Evolutionary conservation across 2,113 vertebrate species (phyloP).

Genomic region (Alectura lathami): DNA sequence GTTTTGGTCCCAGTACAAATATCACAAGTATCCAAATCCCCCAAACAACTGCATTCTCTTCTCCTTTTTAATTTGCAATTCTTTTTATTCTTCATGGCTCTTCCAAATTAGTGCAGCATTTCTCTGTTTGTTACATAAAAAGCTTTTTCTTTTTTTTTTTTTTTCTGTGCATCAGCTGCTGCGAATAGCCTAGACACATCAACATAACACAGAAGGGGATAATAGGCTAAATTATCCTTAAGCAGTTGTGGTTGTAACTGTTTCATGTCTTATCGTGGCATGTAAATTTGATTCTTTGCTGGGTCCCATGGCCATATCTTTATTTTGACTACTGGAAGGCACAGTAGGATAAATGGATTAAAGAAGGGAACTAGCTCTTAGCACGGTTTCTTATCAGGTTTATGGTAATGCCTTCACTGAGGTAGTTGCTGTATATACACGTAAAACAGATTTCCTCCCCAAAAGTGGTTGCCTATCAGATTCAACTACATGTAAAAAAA

Average conservation of each 20-base stretch:
- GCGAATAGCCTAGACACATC: neutral
- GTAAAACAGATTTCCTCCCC: neutral
- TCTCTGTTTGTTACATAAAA: conserved; percentile 18
- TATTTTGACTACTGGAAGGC: conserved; percentile 52
- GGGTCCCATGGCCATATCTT: conserved; percentile 54
- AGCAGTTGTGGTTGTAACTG: conserved; percentile 57
- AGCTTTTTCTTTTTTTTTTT: neutral
- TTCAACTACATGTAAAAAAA: neutral
- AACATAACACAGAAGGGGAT: conserved; percentile 9
- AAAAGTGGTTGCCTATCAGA: neutral
- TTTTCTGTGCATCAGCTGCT: neutral
- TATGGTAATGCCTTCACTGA: conserved; percentile 51
- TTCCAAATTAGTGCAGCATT: conserved; percentile 27
- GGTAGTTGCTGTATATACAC: neutral
- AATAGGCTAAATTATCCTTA: conserved; percentile 59
- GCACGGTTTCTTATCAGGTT: conserved; percentile 46
- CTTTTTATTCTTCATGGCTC: neutral
- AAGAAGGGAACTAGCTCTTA: conserved; percentile 40
- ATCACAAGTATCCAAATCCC: conserved; percentile 5
- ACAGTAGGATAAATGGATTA: conserved; percentile 59
- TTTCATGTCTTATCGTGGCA: conserved; percentile 54
- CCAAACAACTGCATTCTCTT: neutral
- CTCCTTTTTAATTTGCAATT: conserved; percentile 25
- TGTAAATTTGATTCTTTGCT: conserved; percentile 51
- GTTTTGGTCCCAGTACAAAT: conserved; percentile 34